Evolutionary conservation across 1,140 invertebrate species (phyloP), one percentile per base, ranked within the genome.

Genomic region (Hyphantria cunea): DNA sequence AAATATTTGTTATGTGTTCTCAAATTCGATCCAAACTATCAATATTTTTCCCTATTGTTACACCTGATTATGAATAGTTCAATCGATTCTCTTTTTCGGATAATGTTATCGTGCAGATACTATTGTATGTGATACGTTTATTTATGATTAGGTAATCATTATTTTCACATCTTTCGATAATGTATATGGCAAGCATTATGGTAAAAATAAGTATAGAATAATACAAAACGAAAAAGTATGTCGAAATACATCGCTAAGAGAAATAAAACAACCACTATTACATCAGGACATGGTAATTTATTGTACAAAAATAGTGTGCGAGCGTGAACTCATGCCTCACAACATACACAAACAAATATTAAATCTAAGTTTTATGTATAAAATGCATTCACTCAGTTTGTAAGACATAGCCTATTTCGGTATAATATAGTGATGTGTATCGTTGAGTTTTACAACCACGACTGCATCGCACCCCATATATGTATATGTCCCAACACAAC

Each of bases 291-390:
- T 84, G 82, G 80, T 88, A 88, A 60, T 89, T 90, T 90, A 90
- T 90, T 90, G 80, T 90, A 90, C 82, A 90, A 90, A 90, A 90
- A 90, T 90, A 90, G 80, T 89, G 88, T 90, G 88, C 88, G 85
- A 86, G 85, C 85, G 80, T 87, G 84, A 85, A 83, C 79, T 84
- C 86, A 82, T 86, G 82, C 78, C 73, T 84, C 82, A 82, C 81
- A 81, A 86, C 83, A 72, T 83, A 84, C 82, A 87, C 84, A 86
- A 88, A 89, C 83, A 87, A 86, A 83, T 80, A 78, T 78, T 80
- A 83, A 84, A 74, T 76, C 84, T 84, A 80, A 74, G 70, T 82
- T 80, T 82, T 83, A 82, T 83, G 80, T 88, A 90, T 89, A 90
- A 90, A 89, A 90, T 89, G 85, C 86, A 89, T 83, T 86, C 85